These are phyloP conservation scores for Eclectus roratus DNA, from an alignment of 2,113 vertebrate species.

Conservation along the genomic window DNA sequence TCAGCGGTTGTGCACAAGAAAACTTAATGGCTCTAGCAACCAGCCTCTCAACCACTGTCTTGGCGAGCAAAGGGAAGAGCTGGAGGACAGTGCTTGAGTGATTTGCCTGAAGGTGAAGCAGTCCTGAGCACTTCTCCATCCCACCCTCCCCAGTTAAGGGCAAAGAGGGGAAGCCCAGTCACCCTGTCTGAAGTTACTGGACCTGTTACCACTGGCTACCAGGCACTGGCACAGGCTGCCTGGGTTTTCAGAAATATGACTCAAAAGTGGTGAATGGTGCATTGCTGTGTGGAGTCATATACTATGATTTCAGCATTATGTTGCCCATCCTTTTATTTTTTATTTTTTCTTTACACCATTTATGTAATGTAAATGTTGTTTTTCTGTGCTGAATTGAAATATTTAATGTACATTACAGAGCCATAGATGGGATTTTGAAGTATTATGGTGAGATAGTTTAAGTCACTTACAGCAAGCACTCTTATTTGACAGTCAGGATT, in stretches of 20 bases:
- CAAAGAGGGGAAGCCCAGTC: neutral
- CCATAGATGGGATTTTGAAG: neutral
- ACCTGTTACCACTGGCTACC: neutral
- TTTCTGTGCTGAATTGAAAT: neutral
- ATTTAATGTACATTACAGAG: neutral
- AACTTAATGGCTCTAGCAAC: neutral
- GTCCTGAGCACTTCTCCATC: neutral
- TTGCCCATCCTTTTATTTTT: neutral
- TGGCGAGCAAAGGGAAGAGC: neutral
- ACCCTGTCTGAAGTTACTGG: neutral
- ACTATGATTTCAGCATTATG: neutral
- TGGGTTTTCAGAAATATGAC: neutral
- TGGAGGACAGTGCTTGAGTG: neutral
- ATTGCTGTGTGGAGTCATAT: neutral
- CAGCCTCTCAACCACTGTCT: neutral
- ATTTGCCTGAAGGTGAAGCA: neutral
- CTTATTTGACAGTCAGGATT: neutral
- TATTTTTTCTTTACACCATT: neutral
- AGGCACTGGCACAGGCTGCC: neutral
- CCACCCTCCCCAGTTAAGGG: neutral
- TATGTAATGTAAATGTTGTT: neutral
- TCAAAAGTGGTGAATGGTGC: rapidly evolving
- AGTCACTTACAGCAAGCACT: neutral
- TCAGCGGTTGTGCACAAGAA: neutral
- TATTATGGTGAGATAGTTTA: neutral